Evolutionary conservation across 2,797 vertebrate genomes (phyloP), one percentile per base, ranked within the genome.

Genomic region (Microhierax caerulescens): DNA sequence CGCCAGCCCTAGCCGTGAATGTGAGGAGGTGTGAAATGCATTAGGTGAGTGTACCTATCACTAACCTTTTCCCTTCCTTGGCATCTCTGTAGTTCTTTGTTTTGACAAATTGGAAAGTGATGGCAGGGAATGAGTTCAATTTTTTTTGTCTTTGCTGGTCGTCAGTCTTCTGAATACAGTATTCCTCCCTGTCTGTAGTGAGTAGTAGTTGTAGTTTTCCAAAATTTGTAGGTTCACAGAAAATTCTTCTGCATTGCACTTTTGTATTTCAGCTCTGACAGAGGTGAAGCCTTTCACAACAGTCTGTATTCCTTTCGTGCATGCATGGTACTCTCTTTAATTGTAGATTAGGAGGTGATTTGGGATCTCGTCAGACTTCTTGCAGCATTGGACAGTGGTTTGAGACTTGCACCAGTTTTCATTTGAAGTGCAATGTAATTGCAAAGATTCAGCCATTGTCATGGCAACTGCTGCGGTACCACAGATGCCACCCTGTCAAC

Each of bases 391-490:
- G 68, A 2, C 2, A 5, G n/a, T 59, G 63, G 77, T 94, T 51
- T 80, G 70, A 88, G 79, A 41, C 48, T 75, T 78, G 61, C 22
- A 32, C 9, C 9, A 61, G 39, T 77, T 95, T 90, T 67, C 64
- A 43, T 79, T 78, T 56, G 69, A 80, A 64, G 70, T 20, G 88
- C 77, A 27, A 0, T 82, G 86, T 93, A 51, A 45, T 21, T 65
- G 79, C 90, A 47, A 60, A 95, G 73, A 69, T 84, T 47, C 67
- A 80, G 45, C 84, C 63, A 54, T 85, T 73, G 92, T 61, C 77
- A 53, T 90, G 65, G 88, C 81, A 93, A 91, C 93, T 36, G 82
- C 94, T 63, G 51, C 4, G 0, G 39, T 39, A 39, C 39, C 39
- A 39, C 39, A 39, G 39, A 48, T 84, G 76, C 69, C 74, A 51